Base-by-base conservation (phyloP, 2,888 invertebrate species). In the Azorinus chamasolen region DNA sequence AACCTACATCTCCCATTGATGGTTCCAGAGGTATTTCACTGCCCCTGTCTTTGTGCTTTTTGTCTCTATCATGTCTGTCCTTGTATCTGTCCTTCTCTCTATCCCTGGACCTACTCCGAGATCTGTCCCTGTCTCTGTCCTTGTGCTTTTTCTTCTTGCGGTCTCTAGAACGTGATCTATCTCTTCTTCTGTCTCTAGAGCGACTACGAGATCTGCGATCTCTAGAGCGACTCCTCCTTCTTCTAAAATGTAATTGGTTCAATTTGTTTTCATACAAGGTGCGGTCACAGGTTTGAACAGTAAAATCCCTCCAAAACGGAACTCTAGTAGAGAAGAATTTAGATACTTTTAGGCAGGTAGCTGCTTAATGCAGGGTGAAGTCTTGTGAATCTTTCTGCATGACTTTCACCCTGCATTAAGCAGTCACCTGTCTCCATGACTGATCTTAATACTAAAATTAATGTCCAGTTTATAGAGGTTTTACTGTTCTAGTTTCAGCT, bases 1-100 rank as follows among this genome's bases (percentile, higher is more conserved):
- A 20, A 16, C 27, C 1, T 87, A 94, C 93, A 87, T 92, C 89
- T 48, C 94, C 94, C 32, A 94, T 93, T 85, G 90, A 93, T 32
- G 94, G 94, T 79, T 94, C 94, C 48, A 93, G 90, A 0, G 94
- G 93, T 63, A 94, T 73, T 14, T 71, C 72, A 53, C 57, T 22
- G 4, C 55, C 64, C 18, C 62, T 18, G 32, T 32, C 32, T 61
- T 66, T 46, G 16, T 53, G 37, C 53, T 66, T 76, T 37, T 66
- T 71, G 46, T 77, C 72, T n/a, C 51, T 50, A 24, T 37, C 71
- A 45, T 66, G 53, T 12, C 46, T 66, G 43, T 69, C 74, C 41
- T 22, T 71, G 37, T 57, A 46, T 32, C 54, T 69, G 45, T 58
- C 66, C 46, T 55, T 58, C 22, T 71, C 72, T 51, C 58, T 81